Base-by-base conservation (phyloP, 2,888 invertebrate species). In the Xanthia icteritia region DNA sequence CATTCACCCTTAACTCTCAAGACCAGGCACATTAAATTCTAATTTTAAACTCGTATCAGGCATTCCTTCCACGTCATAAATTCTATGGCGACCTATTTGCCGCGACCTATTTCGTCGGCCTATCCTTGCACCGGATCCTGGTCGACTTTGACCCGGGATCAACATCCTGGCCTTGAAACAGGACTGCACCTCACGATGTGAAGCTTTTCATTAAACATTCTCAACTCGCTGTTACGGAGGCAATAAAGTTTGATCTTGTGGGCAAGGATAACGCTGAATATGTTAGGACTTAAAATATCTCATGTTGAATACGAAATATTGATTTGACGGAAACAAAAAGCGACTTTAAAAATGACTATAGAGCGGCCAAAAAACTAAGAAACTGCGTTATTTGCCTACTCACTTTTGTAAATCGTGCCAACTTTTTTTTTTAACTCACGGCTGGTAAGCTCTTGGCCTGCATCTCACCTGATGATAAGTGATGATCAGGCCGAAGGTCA, bases 81-180 rank as follows among this genome's bases (percentile, higher is more conserved):
- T 76, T 64, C 68, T 20, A 6, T 54, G 27, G 17, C 64, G 85
- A 77, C 85, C 87, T 69, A 76, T 81, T 84, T 86, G 23, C 63
- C 23, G 66, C 81, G 88, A 88, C 88, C 91, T 81, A 85, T 88
- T 86, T 82, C 83, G 58, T 15, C 77, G 86, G 79, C 89, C 88
- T 83, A 86, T 86, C 88, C 91, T 89, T 87, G 88, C 75, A 76
- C 85, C 71, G 77, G 74, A 83, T 86, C 87, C 77, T 72, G 60
- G 42, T 42, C 63, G 85, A 83, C 88, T 89, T 89, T 90, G 90
- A 90, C 88, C 89, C 69, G 77, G 65, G 67, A 77, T 78, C 51
- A 73, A 56, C 82, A 79, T 69, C 72, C 78, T 79, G 73, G 31
- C 87, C 89, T 86, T 89, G 88, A 86, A 83, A 79, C 63, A 56